Percentiles rank a stretch among this genome's conserved stretches.
These are phyloP conservation scores for Bombylius discolor DNA, from an alignment of 2,888 invertebrate species.

Conservation along the genomic window DNA sequence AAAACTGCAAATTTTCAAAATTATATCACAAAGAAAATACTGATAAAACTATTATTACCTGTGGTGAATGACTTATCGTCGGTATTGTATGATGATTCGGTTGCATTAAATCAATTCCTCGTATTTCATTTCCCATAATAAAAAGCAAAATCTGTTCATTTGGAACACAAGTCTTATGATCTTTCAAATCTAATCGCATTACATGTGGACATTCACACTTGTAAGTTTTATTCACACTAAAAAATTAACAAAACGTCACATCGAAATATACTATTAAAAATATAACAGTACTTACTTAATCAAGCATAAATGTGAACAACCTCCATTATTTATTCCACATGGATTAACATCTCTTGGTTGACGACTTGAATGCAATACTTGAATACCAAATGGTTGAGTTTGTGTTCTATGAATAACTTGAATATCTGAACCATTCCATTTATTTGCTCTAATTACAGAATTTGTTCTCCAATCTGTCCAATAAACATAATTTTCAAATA, in stretches of 20 bases:
- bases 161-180: conserved; percentile 46
- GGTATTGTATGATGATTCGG: conserved; percentile 70
- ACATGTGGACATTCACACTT: conserved; percentile 79
- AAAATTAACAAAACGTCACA: neutral
- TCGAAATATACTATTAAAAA: neutral
- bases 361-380: conserved; percentile 64
- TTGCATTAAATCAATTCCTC: conserved; percentile 66
- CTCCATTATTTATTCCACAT: conserved; percentile 56
- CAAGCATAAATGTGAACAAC: conserved; percentile 71
- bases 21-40: neutral
- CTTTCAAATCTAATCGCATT: conserved; percentile 53
- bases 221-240: conserved; percentile 44
- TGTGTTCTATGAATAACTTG: conserved; percentile 66
- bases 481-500: conserved; percentile 77
- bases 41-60: conserved; percentile 17
- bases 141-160: conserved; percentile 71
- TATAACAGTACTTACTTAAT: conserved; percentile 36
- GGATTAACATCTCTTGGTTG: conserved; percentile 54
- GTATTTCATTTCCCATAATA: conserved; percentile 60
- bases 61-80: conserved; percentile 48
- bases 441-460: conserved; percentile 73
- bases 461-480: conserved; percentile 92
- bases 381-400: conserved; percentile 83
- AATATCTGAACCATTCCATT: conserved; percentile 72
- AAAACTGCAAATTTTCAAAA: neutral